Evolutionary conservation across 2,888 invertebrate genomes (phyloP).

Genomic region (Pyrgus malvae): DNA sequence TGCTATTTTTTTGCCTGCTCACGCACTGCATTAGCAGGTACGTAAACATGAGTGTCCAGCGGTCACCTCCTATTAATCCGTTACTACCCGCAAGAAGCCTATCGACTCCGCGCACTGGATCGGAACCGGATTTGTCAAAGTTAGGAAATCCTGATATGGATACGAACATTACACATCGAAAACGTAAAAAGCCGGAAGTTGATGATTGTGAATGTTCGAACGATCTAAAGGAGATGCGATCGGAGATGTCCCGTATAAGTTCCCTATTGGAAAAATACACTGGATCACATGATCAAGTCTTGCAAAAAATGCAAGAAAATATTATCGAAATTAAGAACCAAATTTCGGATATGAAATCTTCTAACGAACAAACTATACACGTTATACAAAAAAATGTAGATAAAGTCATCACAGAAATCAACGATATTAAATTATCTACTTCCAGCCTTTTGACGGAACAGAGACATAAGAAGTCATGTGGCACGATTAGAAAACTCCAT

Average conservation of each 20-base stretch:
- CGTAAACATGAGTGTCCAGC: neutral
- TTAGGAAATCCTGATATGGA: constrained; percentile 19
- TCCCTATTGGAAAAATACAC: constrained; percentile 23
- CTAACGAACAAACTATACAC: constrained; percentile 21
- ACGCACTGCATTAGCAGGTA: too few relatives aligned
- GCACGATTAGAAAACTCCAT: constrained; percentile 8
- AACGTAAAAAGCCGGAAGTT: constrained; percentile 13
- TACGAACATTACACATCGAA: constrained; percentile 15
- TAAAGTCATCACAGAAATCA: constrained; percentile 11
- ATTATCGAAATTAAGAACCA: constrained; percentile 29
- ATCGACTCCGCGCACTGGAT: constrained; percentile 15
- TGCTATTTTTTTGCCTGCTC: too few relatives aligned
- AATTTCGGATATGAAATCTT: constrained; percentile 27
- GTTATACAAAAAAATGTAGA: constrained; percentile 20
- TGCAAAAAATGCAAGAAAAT: constrained; percentile 27
- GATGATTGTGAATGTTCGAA: constrained; percentile 15
- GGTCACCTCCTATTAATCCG: neutral
- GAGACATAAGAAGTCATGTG: constrained; percentile 23
- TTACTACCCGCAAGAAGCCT: constrained; percentile 1
- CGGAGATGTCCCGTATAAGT: constrained; percentile 23
- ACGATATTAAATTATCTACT: constrained; percentile 24
- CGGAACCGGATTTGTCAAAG: constrained; percentile 25
- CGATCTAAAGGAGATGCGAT: constrained; percentile 11
- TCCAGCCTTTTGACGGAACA: constrained; percentile 18
- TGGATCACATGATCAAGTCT: constrained; percentile 25